Percentiles rank a stretch among this genome's conserved stretches.
These are phyloP conservation scores for Psittacula derbiana DNA, from an alignment of 2,797 vertebrate species.

Conservation along the genomic window DNA sequence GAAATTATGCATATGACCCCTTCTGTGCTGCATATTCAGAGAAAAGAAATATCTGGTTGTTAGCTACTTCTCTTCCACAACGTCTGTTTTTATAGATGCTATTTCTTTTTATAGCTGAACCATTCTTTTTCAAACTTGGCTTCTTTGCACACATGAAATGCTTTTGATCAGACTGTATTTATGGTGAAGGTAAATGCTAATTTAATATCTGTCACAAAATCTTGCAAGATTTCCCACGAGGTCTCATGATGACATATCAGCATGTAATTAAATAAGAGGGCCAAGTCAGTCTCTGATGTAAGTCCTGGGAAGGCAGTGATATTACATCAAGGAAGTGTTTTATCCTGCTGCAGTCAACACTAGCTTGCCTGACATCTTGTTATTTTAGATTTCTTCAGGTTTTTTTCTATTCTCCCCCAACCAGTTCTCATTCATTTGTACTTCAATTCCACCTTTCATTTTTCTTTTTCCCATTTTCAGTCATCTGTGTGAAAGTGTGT, in stretches of 20 bases:
- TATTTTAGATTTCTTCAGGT: neutral
- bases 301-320: neutral
- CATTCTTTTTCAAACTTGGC: neutral
- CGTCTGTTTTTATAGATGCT: neutral
- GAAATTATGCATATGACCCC: neutral
- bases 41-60: neutral
- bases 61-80: neutral
- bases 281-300: neutral
- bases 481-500: neutral
- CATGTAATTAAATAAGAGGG: constrained; percentile 37
- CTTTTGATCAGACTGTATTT: constrained; percentile 35
- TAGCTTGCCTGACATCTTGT: neutral
- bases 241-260: constrained; percentile 10
- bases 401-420: neutral
- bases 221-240: constrained; percentile 44
- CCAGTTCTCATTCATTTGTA: neutral
- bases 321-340: neutral
- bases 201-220: constrained; percentile 49
- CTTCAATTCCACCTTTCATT: neutral
- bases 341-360: neutral
- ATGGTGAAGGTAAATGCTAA: neutral
- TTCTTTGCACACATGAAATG: constrained; percentile 10
- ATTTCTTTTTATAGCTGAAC: neutral
- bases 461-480: neutral
- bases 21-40: neutral